These are phyloP conservation scores for Cryptotermes secundus DNA, from an alignment of 1,140 invertebrate species.

Conservation along the genomic window DNA sequence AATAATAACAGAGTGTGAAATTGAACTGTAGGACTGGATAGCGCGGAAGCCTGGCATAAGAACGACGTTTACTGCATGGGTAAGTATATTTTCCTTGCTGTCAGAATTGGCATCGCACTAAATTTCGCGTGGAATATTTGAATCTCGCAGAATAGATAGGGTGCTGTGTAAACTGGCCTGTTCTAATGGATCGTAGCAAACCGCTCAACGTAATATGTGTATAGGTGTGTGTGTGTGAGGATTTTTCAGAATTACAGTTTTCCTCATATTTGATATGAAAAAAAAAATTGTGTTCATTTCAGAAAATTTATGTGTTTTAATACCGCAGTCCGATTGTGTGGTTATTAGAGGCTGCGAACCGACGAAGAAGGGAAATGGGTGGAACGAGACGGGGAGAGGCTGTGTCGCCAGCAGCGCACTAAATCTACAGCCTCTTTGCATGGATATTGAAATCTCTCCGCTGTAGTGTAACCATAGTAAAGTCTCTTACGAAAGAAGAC, in stretches of 20 bases:
- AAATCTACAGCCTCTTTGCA: background rate
- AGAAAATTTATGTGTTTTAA: slow-evolving; percentile 20
- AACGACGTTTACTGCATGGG: too few species aligned
- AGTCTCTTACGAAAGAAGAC: background rate
- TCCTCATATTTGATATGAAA: background rate
- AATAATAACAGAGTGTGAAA: too few species aligned
- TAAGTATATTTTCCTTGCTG: too few species aligned
- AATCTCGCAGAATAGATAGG: background rate
- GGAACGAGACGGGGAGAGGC: background rate
- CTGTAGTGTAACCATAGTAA: background rate
- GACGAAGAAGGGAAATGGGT: too few species aligned
- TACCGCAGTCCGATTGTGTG: background rate
- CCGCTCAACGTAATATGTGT: background rate
- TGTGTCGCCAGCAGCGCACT: background rate
- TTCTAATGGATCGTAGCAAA: background rate
- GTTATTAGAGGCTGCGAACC: background rate
- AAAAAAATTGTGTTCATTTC: slow-evolving; percentile 20
- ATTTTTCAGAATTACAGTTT: slow-evolving; percentile 13
- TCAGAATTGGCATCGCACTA: too few species aligned
- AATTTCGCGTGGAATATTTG: background rate
- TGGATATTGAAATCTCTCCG: background rate
- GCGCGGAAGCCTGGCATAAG: too few species aligned
- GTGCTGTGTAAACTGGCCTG: background rate
- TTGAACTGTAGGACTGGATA: too few species aligned
- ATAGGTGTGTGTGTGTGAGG: background rate